phyloP scores from a whole-genome alignment of 2,113 vertebrate species.

The Lota lota region DNA sequence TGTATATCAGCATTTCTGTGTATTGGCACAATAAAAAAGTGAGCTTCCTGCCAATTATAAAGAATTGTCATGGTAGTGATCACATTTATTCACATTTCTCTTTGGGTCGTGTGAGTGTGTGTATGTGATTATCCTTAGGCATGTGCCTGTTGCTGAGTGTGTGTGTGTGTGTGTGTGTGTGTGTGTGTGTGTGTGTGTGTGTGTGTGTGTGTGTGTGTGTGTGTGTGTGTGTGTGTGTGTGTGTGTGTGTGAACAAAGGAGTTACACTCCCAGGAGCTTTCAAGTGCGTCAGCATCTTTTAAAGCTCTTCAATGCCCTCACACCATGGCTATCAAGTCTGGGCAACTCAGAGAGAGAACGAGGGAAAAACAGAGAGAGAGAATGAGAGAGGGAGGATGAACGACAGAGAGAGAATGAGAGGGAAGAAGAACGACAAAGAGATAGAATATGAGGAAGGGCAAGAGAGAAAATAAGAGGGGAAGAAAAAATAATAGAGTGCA shows the following conservation, averaged over 20 bases:
- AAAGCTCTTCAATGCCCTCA: constrained; percentile 74
- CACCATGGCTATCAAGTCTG: constrained; percentile 75
- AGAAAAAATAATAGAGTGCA: no score
- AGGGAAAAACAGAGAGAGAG: no score
- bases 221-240: constrained; percentile 9
- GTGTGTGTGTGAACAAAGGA: constrained; percentile 38
- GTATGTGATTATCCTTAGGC: not conserved
- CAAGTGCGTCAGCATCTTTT: constrained; percentile 70
- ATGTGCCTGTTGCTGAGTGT: not conserved
- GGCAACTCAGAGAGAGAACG: no score
- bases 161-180: constrained; percentile 10
- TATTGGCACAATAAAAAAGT: no score
- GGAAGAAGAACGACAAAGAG: no score
- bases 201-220: constrained; percentile 13
- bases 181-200: constrained; percentile 2
- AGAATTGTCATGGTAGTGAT: not conserved
- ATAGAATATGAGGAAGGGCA: no score
- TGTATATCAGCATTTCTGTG: no score
- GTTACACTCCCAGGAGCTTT: constrained; percentile 53
- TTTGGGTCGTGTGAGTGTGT: not conserved
- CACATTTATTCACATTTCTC: not conserved
- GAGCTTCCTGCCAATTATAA: no score
- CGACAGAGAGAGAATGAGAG: constrained; percentile 42
- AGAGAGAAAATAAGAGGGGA: no score
- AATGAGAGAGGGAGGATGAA: not conserved